Conservation (phyloP, 2,797 vertebrate species). For the Menidia menidia region DNA sequence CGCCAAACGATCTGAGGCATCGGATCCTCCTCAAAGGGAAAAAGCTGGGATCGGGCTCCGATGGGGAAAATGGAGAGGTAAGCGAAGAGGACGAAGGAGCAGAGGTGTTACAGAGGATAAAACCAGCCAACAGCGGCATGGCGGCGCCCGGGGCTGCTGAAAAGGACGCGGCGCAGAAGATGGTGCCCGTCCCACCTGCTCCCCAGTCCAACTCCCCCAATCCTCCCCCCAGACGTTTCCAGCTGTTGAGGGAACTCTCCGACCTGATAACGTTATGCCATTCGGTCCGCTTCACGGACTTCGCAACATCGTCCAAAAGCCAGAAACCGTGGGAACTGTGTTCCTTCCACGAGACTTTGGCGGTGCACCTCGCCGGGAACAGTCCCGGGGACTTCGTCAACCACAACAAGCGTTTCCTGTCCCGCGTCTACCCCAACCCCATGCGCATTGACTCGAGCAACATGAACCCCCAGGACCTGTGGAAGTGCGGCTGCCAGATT, state of each 20-base stretch:
- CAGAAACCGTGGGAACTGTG: conserved; percentile 93
- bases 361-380: conserved; percentile 87
- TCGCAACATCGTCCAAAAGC: conserved; percentile 86
- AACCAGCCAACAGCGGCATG: conserved; percentile 64
- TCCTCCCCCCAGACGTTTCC: conserved; percentile 66
- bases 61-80: conserved; percentile 87
- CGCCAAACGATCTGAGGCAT: conserved; percentile 87
- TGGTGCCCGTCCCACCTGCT: conserved; percentile 2
- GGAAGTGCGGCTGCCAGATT: conserved; percentile 96
- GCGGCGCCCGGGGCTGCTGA: conserved; percentile 57
- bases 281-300: conserved; percentile 89
- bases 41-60: conserved; percentile 81
- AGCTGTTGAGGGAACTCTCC: conserved; percentile 89
- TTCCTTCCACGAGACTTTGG: conserved; percentile 90
- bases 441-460: conserved; percentile 95
- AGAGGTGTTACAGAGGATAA: conserved; percentile 87
- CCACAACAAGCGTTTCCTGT: conserved; percentile 93
- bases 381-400: conserved; percentile 92
- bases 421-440: conserved; percentile 90
- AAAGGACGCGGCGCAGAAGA: conserved; percentile 74
- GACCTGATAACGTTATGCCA: conserved; percentile 91
- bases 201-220: conserved; percentile 40
- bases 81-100: conserved; percentile 93
- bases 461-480: conserved; percentile 95
- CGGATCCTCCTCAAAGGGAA: conserved; percentile 91